A percentile compares a stretch with the other conserved stretches of the same genome.
phyloP scores from a whole-genome alignment of 1,140 invertebrate genomes.

The Drosophila sturtevanti region DNA sequence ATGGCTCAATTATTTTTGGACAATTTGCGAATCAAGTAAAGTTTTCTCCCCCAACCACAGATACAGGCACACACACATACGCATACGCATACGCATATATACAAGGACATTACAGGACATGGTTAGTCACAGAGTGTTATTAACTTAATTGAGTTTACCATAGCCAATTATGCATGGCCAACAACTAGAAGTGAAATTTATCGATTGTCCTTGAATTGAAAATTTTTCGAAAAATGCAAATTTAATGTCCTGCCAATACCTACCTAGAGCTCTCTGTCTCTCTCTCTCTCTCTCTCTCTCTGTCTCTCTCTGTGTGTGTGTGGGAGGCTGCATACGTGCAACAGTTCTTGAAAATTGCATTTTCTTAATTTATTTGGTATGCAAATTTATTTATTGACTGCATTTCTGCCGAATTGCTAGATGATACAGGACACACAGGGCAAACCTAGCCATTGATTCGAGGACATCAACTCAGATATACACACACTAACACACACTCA shows the following conservation, averaged over 20 bases:
- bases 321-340: slow-evolving; percentile 17
- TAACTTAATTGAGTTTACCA: slow-evolving; percentile 57
- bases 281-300: too few species aligned
- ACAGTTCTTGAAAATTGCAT: slow-evolving; percentile 78
- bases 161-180: slow-evolving; percentile 49
- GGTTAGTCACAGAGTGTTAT: slow-evolving; percentile 52
- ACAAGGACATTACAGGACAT: slow-evolving; percentile 34
- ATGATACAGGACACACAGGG: slow-evolving; percentile 21
- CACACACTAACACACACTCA: not conserved
- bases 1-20: slow-evolving; percentile 74
- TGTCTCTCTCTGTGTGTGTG: not conserved
- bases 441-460: not conserved
- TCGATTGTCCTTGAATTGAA: slow-evolving; percentile 47
- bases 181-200: slow-evolving; percentile 32
- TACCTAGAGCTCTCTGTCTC: not conserved
- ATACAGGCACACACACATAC: slow-evolving; percentile 36
- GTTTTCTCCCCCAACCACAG: slow-evolving; percentile 29
- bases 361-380: slow-evolving; percentile 80
- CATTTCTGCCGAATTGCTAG: slow-evolving; percentile 6
- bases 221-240: slow-evolving; percentile 17
- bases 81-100: not conserved
- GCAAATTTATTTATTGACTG: slow-evolving; percentile 80
- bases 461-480: slow-evolving; percentile 10
- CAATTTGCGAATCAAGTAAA: slow-evolving; percentile 52
- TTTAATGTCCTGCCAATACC: not conserved